Evolutionary conservation across 1,140 invertebrate genomes (phyloP).

Genomic region (Panulirus ornatus): DNA sequence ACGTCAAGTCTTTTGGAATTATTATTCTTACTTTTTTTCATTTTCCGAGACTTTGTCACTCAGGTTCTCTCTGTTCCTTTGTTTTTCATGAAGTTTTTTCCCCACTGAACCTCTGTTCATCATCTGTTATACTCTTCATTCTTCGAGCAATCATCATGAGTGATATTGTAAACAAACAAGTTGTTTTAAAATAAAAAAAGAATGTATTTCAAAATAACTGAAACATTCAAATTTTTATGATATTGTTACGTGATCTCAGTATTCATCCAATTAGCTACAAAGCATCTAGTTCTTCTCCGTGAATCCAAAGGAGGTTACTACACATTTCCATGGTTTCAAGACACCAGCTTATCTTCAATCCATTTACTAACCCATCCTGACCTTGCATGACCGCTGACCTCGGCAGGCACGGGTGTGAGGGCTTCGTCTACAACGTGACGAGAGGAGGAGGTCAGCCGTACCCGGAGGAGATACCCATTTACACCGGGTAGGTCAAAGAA

Average conservation of each 20-base stretch:
- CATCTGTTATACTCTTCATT: neutral
- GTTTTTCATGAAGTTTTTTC: neutral
- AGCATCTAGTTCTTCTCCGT: too few species aligned
- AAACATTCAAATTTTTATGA: too few species aligned
- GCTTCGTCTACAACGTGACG: conserved; percentile 71
- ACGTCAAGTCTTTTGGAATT: too few species aligned
- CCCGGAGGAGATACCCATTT: conserved; percentile 53
- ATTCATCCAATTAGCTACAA: too few species aligned
- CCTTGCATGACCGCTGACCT: neutral
- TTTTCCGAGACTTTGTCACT: too few species aligned
- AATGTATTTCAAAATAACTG: too few species aligned
- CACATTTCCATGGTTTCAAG: too few species aligned
- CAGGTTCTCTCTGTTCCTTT: neutral
- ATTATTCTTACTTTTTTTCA: too few species aligned
- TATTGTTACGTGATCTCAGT: too few species aligned
- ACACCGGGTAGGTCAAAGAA: conserved; percentile 59
- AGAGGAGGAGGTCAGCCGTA: conserved; percentile 50
- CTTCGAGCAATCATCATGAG: neutral
- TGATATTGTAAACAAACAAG: neutral
- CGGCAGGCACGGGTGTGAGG: conserved; percentile 72
- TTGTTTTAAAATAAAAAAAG: too few species aligned
- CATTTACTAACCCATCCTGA: neutral
- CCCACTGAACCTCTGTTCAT: neutral
- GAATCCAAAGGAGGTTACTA: too few species aligned
- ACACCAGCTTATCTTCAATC: too few species aligned